phyloP scores from a whole-genome alignment of 2,113 vertebrate genomes.

The Erpornis zantholeuca region DNA sequence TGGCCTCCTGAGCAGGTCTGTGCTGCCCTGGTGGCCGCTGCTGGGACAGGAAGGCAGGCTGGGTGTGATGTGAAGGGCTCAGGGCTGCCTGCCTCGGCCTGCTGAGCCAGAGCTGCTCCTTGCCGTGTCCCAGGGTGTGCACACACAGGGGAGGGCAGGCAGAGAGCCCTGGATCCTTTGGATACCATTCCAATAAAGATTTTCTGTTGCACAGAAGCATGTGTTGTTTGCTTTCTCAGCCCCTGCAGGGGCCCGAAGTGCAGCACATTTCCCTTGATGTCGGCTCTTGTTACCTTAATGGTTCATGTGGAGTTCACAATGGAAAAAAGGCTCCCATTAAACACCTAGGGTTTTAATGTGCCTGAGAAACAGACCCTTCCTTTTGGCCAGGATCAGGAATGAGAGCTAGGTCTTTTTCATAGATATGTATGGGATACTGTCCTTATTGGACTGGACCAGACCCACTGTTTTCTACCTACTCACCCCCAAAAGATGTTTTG shows the following conservation, averaged over 20 bases:
- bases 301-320: background rate
- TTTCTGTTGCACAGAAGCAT: conserved; percentile 45
- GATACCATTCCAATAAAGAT: conserved; percentile 54
- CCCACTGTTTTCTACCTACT: background rate
- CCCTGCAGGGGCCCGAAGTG: background rate
- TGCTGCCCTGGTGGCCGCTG: background rate
- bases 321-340: background rate
- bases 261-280: background rate
- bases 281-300: background rate
- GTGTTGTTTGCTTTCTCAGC: background rate
- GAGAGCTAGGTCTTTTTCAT: background rate
- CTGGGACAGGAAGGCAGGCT: background rate
- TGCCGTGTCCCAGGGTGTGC: fast-evolving
- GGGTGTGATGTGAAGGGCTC: background rate
- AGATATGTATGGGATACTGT: background rate
- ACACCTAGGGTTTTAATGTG: background rate
- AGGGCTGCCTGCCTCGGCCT: background rate
- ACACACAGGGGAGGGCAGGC: background rate
- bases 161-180: background rate
- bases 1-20: background rate
- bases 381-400: background rate
- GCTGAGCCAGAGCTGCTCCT: background rate
- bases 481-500: background rate
- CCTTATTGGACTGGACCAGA: background rate
- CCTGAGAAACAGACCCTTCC: background rate